These are phyloP conservation scores for Laticauda colubrina DNA, from an alignment of 2,113 vertebrate genomes.

Conservation along the genomic window DNA sequence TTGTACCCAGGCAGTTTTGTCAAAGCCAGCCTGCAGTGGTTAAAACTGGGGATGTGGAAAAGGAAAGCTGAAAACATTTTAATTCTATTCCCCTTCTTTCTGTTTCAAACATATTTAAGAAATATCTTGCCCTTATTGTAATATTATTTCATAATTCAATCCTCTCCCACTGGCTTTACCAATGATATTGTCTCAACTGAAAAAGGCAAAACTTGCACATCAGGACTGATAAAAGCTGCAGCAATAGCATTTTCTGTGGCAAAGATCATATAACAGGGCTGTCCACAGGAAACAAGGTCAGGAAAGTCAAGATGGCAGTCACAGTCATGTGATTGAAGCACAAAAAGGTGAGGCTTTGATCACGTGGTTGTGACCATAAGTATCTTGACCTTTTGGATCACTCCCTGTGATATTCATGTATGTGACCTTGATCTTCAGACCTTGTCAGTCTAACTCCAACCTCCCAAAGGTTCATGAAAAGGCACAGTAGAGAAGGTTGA, in stretches of 20 bases:
- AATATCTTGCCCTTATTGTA: background rate
- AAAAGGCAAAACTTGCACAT: no score
- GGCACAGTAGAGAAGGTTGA: background rate
- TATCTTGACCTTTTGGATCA: background rate
- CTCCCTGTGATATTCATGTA: background rate
- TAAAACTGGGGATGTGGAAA: background rate
- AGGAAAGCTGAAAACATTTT: background rate
- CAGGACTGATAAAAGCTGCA: background rate
- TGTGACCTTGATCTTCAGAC: background rate
- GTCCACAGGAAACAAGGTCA: background rate
- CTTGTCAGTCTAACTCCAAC: background rate
- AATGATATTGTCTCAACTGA: no score
- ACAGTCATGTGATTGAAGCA: background rate
- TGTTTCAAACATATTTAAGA: background rate
- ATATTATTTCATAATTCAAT: background rate
- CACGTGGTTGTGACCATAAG: background rate
- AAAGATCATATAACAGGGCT: background rate
- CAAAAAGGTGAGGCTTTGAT: background rate
- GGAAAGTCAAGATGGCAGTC: background rate
- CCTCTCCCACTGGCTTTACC: background rate
- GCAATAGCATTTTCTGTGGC: background rate
- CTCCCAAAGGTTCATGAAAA: background rate
- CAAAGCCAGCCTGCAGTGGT: background rate
- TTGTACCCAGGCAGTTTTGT: background rate
- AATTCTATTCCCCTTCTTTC: background rate